These are phyloP conservation scores for Myiotriccus ornatus DNA, from an alignment of 2,797 vertebrate genomes.

Conservation along the genomic window DNA sequence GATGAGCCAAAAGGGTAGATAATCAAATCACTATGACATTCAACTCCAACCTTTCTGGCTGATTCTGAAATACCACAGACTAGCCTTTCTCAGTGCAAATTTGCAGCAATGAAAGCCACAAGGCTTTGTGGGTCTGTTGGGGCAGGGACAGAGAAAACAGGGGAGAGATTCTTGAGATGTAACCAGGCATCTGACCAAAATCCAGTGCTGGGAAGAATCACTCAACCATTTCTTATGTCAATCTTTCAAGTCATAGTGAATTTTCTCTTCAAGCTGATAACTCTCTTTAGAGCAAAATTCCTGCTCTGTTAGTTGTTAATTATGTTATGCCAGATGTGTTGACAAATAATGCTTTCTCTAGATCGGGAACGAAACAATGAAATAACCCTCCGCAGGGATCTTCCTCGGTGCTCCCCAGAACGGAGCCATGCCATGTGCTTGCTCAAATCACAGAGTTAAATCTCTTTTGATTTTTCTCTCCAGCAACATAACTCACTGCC, in stretches of 20 bases:
- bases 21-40: neutral
- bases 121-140: neutral
- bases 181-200: neutral
- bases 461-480: neutral
- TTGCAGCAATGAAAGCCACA: neutral
- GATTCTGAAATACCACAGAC: neutral
- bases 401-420: neutral
- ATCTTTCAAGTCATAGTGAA: neutral
- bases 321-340: neutral
- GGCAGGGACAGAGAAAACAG: neutral
- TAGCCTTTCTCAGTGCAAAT: neutral
- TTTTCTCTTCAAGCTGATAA: neutral
- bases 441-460: neutral
- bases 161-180: neutral
- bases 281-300: neutral
- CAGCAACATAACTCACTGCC: neutral
- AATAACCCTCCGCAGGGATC: neutral
- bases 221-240: neutral
- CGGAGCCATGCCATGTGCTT: neutral
- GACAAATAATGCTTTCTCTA: neutral
- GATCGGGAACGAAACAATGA: neutral
- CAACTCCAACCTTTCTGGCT: neutral
- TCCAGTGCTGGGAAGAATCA: neutral
- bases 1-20: neutral
- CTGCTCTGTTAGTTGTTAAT: neutral